These are phyloP conservation scores for Saxicola maurus DNA, from an alignment of 2,797 vertebrate species.

Conservation along the genomic window DNA sequence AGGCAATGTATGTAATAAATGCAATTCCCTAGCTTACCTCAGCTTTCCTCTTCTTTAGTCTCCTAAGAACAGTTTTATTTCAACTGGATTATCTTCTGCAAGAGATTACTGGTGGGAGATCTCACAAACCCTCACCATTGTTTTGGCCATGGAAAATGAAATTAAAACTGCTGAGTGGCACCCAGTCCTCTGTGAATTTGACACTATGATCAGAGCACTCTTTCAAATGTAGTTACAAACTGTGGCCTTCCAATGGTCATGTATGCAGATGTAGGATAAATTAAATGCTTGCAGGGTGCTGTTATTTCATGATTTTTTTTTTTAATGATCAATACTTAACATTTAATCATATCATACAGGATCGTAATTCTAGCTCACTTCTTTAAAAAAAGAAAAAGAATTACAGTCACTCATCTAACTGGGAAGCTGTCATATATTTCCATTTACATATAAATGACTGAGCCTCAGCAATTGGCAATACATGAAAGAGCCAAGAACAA, in stretches of 20 bases:
- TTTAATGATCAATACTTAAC: neutral
- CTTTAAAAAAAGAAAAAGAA: neutral
- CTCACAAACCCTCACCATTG: neutral
- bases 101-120: neutral
- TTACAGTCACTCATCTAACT: neutral
- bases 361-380: neutral
- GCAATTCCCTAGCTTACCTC: neutral
- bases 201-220: neutral
- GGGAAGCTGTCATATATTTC: neutral
- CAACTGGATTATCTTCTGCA: neutral
- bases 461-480: neutral
- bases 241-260: neutral
- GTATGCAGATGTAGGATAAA: neutral
- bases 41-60: neutral
- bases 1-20: neutral
- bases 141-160: neutral
- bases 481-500: neutral
- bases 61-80: neutral
- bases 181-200: neutral
- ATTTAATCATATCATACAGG: neutral
- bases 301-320: neutral
- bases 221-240: neutral
- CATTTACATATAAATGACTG: neutral
- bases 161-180: neutral
- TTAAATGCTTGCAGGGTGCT: neutral